phyloP scores from a whole-genome alignment of 2,113 vertebrate genomes.

The Geococcyx californianus region DNA sequence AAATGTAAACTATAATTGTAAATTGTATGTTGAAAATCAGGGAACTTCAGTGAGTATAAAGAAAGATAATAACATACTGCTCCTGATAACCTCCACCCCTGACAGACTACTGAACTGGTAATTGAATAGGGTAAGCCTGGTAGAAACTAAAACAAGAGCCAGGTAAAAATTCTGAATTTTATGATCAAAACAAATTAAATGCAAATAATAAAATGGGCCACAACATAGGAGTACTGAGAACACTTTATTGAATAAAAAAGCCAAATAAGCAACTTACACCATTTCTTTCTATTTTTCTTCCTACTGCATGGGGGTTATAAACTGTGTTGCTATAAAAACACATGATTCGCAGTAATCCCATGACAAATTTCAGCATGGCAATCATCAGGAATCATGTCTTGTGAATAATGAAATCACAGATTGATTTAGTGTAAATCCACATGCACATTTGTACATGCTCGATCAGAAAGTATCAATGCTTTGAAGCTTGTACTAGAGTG shows the following conservation, averaged over 20 bases:
- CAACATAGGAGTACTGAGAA: not conserved
- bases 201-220: not conserved
- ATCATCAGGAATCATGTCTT: constrained; percentile 45
- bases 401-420: constrained; percentile 51
- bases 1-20: not conserved
- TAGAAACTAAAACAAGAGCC: not conserved
- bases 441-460: not conserved
- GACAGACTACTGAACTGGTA: not conserved
- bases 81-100: not conserved
- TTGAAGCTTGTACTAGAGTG: not conserved
- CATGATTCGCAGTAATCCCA: constrained; percentile 43
- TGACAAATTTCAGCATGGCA: constrained; percentile 48
- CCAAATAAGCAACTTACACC: not conserved
- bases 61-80: not conserved
- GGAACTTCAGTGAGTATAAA: not conserved
- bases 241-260: not conserved
- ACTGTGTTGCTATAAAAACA: not conserved
- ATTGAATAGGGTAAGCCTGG: not conserved
- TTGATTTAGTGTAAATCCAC: constrained; percentile 38
- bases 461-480: not conserved
- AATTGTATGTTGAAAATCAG: not conserved
- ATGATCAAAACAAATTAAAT: not conserved
- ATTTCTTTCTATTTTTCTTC: constrained; percentile 25
- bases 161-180: not conserved
- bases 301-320: not conserved